Evolutionary conservation across 2,113 vertebrate species (phyloP), one percentile per base, ranked within the genome.

Genomic region (Columba livia): DNA sequence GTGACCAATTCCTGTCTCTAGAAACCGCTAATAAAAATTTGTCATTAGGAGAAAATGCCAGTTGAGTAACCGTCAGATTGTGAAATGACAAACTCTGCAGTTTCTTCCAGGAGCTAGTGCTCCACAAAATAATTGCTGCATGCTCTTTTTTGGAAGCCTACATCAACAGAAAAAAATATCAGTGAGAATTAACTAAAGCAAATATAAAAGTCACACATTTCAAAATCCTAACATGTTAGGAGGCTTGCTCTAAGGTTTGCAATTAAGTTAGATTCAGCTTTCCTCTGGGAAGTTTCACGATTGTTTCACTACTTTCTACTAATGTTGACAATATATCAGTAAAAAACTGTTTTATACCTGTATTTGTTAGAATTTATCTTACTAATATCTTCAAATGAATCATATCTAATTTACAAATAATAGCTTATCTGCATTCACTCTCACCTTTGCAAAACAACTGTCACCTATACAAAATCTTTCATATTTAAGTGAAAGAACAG

Each of bases 131-230:
- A 96, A 99, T 97, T 28, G 98, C 97, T 29, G 99, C 99, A 53
- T 99, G 99, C 81, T 99, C 99, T 31, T 98, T 98, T 98, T 99
- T 99, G 67, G 99, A 98, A 53, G 99, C 99, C 99, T 99, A 57
- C 6, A 89, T 84, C 58, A 31, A 86, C 9, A 60, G 51, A 84
- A 77, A 85, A 78, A 78, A 61, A 31, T 38, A 80, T 7, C 34
- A 74, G 14, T 61, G 53, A 7, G 7, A 92, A 85, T 54, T 71
- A 89, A 82, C 48, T 28, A 81, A 36, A 90, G 58, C 32, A 93
- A 78, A 57, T 26, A 62, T 7, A 57, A 19, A 69, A 79, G 84
- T 64, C 34, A 58, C 10, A 67, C 2, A 3, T 74, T 78, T 48
- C 58, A 86, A 89, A 53, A 69, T 3, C 42, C 10, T 26, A 64